Conservation (phyloP, 2,797 vertebrate genomes). For the Eulemur mongoz region DNA sequence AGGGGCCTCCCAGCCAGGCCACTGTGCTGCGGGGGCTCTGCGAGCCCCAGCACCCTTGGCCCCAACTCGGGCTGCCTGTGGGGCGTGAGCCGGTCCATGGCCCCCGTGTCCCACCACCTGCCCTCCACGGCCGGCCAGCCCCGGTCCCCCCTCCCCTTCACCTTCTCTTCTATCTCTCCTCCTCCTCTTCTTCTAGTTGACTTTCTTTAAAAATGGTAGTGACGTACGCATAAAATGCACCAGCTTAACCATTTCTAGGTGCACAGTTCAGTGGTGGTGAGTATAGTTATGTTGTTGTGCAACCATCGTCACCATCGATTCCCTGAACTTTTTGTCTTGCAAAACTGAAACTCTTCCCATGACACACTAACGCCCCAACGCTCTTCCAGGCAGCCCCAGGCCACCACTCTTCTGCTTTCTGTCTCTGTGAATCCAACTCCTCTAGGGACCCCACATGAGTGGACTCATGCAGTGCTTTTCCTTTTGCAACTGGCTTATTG, state of each 20-base stretch:
- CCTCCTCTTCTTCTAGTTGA: not conserved
- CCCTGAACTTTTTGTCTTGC: not conserved
- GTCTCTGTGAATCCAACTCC: not conserved
- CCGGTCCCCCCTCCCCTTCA: rapidly evolving
- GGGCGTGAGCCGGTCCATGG: not conserved
- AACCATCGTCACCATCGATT: not conserved
- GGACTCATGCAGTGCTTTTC: not conserved
- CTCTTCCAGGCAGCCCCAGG: not conserved
- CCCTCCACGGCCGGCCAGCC: no score
- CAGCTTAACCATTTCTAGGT: not conserved
- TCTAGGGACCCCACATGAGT: not conserved
- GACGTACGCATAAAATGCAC: not conserved
- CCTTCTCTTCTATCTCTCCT: not conserved
- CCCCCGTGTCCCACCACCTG: not conserved
- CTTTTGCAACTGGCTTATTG: not conserved
- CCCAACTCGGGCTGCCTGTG: not conserved
- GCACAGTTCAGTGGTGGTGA: not conserved
- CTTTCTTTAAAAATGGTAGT: not conserved
- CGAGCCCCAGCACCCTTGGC: rapidly evolving
- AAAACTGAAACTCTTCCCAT: not conserved
- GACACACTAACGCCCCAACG: not conserved
- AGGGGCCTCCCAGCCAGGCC: not conserved
- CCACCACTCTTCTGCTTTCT: not conserved
- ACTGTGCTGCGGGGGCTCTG: not conserved
- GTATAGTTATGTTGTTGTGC: not conserved